These are phyloP conservation scores for Teinopalpus imperialis DNA, from an alignment of 2,888 invertebrate genomes.

Conservation along the genomic window DNA sequence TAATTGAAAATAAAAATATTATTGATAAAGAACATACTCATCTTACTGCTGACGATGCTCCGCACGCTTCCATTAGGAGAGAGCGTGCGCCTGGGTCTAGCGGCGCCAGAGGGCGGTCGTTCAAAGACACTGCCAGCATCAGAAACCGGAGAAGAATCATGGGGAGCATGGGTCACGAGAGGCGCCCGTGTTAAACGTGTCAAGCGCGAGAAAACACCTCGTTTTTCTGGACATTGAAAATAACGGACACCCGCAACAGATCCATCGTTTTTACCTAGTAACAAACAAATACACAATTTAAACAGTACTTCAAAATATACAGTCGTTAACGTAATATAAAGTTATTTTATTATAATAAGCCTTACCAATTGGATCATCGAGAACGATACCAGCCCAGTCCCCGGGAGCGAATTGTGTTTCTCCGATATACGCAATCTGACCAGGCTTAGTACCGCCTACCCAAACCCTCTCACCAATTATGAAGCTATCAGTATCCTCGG, in stretches of 20 bases:
- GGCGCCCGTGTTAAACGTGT: constrained; percentile 91
- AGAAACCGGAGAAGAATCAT: constrained; percentile 71
- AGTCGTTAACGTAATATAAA: too few species aligned
- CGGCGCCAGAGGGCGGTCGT: constrained; percentile 69
- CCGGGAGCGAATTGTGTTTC: constrained; percentile 98
- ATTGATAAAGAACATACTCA: constrained; percentile 58
- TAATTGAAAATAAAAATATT: background rate
- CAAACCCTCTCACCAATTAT: constrained; percentile 97
- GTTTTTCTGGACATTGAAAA: constrained; percentile 95
- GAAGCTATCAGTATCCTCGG: constrained; percentile 96
- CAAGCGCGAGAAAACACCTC: constrained; percentile 96
- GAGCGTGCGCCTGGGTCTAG: constrained; percentile 62
- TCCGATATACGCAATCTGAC: constrained; percentile 95
- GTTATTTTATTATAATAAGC: constrained; percentile 19
- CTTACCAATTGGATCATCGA: constrained; percentile 96
- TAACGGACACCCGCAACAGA: constrained; percentile 95
- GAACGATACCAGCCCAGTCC: constrained; percentile 98
- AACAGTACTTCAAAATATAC: too few species aligned
- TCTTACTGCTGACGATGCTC: constrained; percentile 77
- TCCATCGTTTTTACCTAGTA: constrained; percentile 97
- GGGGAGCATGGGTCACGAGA: constrained; percentile 77
- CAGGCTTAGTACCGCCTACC: constrained; percentile 95
- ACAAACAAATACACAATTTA: too few species aligned
- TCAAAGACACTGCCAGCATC: constrained; percentile 76
- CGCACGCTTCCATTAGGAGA: constrained; percentile 77